phyloP scores from a whole-genome alignment of 2,888 invertebrate species.

The Chrysodeixis includens region DNA sequence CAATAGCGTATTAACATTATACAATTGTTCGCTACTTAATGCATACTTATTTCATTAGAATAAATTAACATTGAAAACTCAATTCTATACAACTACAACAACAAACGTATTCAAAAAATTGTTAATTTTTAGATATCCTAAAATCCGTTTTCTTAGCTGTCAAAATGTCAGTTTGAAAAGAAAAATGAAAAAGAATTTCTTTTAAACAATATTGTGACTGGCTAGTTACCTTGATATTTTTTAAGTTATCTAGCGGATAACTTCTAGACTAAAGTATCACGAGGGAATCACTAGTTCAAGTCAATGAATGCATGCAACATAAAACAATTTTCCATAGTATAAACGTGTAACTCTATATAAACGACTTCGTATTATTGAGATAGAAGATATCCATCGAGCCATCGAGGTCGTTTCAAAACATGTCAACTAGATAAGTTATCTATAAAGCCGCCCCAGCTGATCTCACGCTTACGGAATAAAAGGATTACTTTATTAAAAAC shows the following conservation, averaged over 20 bases:
- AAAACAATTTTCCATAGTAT: slow-evolving; percentile 7
- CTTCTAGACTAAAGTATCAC: not conserved
- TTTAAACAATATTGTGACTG: too few species aligned
- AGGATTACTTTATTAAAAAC: slow-evolving; percentile 26
- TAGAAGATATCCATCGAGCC: slow-evolving; percentile 15
- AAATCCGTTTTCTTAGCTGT: too few species aligned
- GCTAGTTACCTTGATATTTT: too few species aligned
- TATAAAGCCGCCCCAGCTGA: slow-evolving; percentile 23
- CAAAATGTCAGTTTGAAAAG: too few species aligned
- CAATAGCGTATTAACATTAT: slow-evolving; percentile 10
- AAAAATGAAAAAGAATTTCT: too few species aligned
- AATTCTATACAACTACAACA: too few species aligned
- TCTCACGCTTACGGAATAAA: slow-evolving; percentile 39
- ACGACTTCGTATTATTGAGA: slow-evolving; percentile 20
- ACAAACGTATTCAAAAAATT: not conserved
- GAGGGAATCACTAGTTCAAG: not conserved
- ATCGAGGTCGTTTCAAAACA: slow-evolving; percentile 49
- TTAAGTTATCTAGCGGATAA: not conserved
- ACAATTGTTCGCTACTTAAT: slow-evolving; percentile 6
- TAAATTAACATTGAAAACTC: not conserved
- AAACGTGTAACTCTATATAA: slow-evolving; percentile 11
- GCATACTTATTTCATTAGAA: not conserved
- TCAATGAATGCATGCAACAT: not conserved
- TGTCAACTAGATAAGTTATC: slow-evolving; percentile 54
- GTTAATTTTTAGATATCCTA: not conserved